Percentiles rank a stretch among this genome's conserved stretches.
These are phyloP conservation scores for Hydraecia micacea DNA, from an alignment of 2,888 invertebrate genomes.

Conservation along the genomic window DNA sequence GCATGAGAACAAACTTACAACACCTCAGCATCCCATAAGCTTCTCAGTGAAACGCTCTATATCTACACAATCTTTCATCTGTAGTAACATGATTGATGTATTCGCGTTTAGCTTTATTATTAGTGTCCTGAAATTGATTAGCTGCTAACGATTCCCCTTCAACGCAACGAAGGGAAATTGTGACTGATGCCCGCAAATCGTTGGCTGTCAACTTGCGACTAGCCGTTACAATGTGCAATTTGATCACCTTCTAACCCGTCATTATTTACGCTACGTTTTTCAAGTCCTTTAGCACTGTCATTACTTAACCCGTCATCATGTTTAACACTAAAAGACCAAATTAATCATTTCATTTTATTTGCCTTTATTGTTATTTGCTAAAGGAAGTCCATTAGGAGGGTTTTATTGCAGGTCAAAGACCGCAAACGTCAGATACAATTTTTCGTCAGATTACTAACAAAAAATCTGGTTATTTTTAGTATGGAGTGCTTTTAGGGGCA, in stretches of 20 bases:
- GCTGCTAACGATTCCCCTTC: constrained; percentile 34
- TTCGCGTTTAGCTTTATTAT: constrained; percentile 13
- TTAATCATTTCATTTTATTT: constrained; percentile 8
- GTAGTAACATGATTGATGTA: constrained; percentile 14
- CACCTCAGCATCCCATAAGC: not conserved
- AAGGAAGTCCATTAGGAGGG: not conserved
- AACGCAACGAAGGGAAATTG: constrained; percentile 15
- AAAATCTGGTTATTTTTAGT: constrained; percentile 38
- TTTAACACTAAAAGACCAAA: constrained; percentile 16
- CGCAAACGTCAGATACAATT: constrained; percentile 8
- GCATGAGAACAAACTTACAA: not conserved
- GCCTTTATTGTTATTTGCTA: constrained; percentile 3
- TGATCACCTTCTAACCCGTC: constrained; percentile 21
- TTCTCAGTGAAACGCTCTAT: not conserved
- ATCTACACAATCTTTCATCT: constrained; percentile 3
- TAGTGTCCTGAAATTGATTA: constrained; percentile 43
- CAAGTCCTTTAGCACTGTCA: constrained; percentile 32
- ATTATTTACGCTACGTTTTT: constrained; percentile 46
- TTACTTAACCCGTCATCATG: constrained; percentile 30
- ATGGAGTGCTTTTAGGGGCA: constrained; percentile 32
- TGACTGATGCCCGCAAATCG: constrained; percentile 36
- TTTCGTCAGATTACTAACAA: constrained; percentile 8
- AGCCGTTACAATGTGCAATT: constrained; percentile 48
- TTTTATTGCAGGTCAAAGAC: constrained; percentile 21
- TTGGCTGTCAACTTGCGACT: constrained; percentile 38